phyloP scores from a whole-genome alignment of 2,113 vertebrate genomes.

The Xiphias gladius region DNA sequence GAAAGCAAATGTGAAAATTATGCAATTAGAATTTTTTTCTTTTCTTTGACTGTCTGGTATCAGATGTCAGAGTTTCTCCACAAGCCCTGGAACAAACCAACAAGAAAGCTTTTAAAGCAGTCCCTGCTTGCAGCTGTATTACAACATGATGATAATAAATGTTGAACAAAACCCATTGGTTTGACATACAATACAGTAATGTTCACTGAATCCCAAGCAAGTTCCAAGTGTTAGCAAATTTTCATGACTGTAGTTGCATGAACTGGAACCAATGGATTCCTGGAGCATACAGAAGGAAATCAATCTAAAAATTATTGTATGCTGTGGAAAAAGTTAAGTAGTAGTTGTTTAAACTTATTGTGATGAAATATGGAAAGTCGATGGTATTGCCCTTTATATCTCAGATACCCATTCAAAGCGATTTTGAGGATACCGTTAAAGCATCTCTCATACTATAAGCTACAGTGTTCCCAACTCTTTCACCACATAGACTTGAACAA shows the following conservation, averaged over 20 bases:
- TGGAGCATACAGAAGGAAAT: slow-evolving; percentile 28
- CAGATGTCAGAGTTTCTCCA: background rate
- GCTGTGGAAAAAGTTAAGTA: slow-evolving; percentile 14
- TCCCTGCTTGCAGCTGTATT: background rate
- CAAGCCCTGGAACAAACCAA: background rate
- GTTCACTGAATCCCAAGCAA: background rate
- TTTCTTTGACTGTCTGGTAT: background rate
- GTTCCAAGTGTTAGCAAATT: slow-evolving; percentile 14
- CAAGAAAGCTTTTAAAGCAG: background rate
- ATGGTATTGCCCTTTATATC: background rate
- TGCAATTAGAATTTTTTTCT: no score
- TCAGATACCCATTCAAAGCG: no score
- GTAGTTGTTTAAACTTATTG: background rate
- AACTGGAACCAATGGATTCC: slow-evolving; percentile 6
- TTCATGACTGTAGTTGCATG: slow-evolving; percentile 7
- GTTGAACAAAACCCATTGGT: background rate
- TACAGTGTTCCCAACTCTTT: background rate
- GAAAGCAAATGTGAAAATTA: background rate
- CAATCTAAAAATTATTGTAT: background rate
- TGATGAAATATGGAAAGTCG: background rate
- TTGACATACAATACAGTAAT: background rate
- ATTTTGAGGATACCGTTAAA: background rate
- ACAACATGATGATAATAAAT: slow-evolving; percentile 2
- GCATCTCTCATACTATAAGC: background rate
- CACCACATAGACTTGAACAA: no score